Conservation (phyloP, 2,113 vertebrate genomes). For the Saiga tatarica region DNA sequence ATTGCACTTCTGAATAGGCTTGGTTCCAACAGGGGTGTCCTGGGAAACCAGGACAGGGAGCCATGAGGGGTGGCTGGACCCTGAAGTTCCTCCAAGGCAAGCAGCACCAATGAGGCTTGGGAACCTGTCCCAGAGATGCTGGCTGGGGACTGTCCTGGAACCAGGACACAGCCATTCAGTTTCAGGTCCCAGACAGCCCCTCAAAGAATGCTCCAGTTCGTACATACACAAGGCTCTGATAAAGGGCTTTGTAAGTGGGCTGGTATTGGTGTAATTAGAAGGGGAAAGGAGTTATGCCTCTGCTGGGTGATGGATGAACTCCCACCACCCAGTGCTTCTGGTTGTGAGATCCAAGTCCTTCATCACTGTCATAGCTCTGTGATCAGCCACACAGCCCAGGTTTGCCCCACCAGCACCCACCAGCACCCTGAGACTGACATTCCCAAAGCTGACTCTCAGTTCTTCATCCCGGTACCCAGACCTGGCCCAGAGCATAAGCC, state of each 20-base stretch:
- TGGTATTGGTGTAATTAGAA: neutral
- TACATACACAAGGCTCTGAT: neutral
- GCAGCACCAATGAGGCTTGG: neutral
- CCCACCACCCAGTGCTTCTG: too few species aligned
- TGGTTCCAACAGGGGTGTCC: neutral
- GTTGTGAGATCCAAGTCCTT: too few species aligned
- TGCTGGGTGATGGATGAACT: too few species aligned
- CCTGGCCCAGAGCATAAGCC: neutral
- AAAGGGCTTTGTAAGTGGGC: neutral
- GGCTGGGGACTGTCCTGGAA: neutral
- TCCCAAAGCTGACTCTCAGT: neutral
- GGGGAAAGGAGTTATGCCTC: neutral
- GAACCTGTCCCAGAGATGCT: neutral
- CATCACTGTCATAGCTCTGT: neutral
- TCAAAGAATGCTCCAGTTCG: fast-evolving
- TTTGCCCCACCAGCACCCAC: neutral
- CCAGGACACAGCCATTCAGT: neutral
- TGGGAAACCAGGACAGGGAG: too few species aligned
- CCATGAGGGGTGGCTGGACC: neutral
- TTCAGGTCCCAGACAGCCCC: neutral
- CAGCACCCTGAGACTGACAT: neutral
- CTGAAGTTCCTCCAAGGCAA: neutral
- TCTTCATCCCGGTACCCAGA: fast-evolving
- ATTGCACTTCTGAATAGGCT: neutral
- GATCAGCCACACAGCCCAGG: too few species aligned